Conservation (phyloP, 2,797 vertebrate species). For the Catharus ustulatus region DNA sequence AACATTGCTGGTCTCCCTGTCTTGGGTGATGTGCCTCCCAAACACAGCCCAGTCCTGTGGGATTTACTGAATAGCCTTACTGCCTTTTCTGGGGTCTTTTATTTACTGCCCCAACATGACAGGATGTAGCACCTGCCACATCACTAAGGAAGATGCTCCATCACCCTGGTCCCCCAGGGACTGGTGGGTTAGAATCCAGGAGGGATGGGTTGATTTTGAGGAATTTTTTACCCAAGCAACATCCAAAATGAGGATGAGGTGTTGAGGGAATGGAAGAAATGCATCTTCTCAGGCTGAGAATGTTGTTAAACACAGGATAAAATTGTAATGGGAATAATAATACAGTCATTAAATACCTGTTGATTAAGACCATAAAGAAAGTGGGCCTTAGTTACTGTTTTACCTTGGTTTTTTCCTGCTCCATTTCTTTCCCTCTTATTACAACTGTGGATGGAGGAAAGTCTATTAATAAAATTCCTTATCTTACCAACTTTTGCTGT, state of each 20-base stretch:
- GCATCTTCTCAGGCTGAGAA: background rate
- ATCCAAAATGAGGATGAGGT: background rate
- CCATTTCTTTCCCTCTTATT: background rate
- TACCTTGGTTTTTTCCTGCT: background rate
- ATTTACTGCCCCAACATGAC: rapidly evolving
- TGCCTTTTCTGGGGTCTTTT: background rate
- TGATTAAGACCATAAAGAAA: background rate
- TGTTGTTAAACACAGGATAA: background rate
- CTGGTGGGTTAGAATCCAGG: background rate
- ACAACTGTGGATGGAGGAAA: background rate
- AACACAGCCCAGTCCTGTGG: background rate
- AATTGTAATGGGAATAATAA: background rate
- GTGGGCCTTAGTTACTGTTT: background rate
- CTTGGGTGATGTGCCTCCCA: background rate
- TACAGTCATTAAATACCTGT: background rate
- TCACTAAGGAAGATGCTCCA: background rate
- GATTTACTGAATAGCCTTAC: background rate
- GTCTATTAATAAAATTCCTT: constrained; percentile 42
- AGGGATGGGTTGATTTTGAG: background rate
- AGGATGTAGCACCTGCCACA: background rate
- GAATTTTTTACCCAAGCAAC: background rate
- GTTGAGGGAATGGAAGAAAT: background rate
- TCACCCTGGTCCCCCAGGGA: background rate
- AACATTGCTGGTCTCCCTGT: background rate
- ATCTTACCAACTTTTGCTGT: background rate